Conservation (phyloP, 30 jellyfish, hydroid and myxozoan species). For the Pelagia noctiluca region DNA sequence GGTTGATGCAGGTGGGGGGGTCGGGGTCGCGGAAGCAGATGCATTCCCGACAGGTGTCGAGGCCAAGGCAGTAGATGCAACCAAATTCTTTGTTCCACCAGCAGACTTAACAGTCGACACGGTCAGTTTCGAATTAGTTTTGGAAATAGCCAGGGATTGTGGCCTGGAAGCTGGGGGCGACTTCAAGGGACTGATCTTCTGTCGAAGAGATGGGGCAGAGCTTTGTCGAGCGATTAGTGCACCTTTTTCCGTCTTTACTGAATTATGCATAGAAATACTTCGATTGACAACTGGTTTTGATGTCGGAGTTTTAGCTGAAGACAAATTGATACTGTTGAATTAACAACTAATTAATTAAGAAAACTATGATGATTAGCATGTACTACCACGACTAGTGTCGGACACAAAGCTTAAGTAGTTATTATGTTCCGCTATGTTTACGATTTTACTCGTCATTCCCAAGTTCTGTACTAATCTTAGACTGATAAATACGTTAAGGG, state of each 20-base stretch:
- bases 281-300: not conserved
- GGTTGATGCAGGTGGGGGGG: not conserved
- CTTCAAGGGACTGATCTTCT: not conserved
- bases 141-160: conserved; percentile 17
- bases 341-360: too few relatives aligned
- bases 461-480: too few relatives aligned
- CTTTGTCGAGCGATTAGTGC: not conserved
- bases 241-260: not conserved
- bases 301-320: too few relatives aligned
- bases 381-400: too few relatives aligned
- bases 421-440: too few relatives aligned
- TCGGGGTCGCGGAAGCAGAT: conserved; percentile 23
- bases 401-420: too few relatives aligned
- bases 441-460: too few relatives aligned
- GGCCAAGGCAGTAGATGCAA: conserved; percentile 13
- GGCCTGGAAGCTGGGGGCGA: conserved; percentile 33
- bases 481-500: too few relatives aligned
- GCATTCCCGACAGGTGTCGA: conserved; percentile 7
- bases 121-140: conserved; percentile 7
- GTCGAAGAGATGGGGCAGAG: conserved; percentile 1
- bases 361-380: too few relatives aligned
- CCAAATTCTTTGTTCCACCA: not conserved
- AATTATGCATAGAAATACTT: not conserved
- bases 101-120: conserved; percentile 39
- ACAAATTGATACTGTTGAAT: too few relatives aligned